Evolutionary conservation across 2,888 invertebrate genomes (phyloP).

Genomic region (Fissipunctia ypsillon): DNA sequence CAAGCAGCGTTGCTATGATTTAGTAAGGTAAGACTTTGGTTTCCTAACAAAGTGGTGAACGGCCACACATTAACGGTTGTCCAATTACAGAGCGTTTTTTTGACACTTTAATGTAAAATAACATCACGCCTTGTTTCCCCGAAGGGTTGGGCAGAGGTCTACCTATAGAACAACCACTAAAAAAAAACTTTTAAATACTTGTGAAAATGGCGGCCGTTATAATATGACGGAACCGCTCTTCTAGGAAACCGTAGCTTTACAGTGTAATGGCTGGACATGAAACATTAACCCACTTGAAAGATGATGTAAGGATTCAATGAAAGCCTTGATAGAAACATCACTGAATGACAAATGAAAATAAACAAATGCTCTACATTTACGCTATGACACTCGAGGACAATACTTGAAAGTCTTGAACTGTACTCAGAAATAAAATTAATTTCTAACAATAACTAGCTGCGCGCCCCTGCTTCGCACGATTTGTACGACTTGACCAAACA

Average conservation of each 20-base stretch:
- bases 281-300: background rate
- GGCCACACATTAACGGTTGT: too few species aligned
- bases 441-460: background rate
- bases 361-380: conserved; percentile 16
- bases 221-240: too few species aligned
- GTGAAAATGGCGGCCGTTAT: too few species aligned
- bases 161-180: too few species aligned
- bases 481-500: background rate
- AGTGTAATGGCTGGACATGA: background rate
- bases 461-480: background rate
- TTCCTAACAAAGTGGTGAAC: too few species aligned
- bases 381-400: background rate
- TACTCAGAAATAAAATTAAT: background rate
- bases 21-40: too few species aligned
- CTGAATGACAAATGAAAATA: conserved; percentile 14
- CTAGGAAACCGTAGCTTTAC: background rate
- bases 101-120: too few species aligned
- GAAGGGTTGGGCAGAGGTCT: too few species aligned
- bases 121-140: too few species aligned
- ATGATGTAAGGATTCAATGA: conserved; percentile 12
- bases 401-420: conserved; percentile 10
- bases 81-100: too few species aligned
- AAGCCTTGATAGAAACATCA: background rate
- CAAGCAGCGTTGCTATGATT: too few species aligned
- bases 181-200: too few species aligned